Base-by-base conservation (phyloP, 2,113 vertebrate genomes). In the Alethe castanea region DNA sequence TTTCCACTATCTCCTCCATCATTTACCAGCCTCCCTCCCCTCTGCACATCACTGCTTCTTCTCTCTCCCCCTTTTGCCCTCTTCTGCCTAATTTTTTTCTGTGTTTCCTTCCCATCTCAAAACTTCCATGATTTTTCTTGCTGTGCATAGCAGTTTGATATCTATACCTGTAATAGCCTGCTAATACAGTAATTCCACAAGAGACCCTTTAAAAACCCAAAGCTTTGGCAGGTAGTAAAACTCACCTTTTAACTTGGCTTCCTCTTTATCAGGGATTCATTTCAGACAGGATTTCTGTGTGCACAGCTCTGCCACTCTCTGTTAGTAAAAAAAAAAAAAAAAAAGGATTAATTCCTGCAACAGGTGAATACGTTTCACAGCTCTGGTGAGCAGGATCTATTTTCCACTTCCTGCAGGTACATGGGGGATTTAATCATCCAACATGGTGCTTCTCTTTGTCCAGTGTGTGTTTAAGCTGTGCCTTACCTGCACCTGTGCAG, bases 221-320 rank as follows among this genome's bases (percentile, higher is more conserved):
- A 84, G 85, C 88, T 50, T 90, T 92, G 54, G 54, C 36, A 67
- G 91, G 77, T 81, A 93, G 88, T 38, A 89, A 73, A 91, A 87
- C 83, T 89, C 71, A 70, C 83, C 94, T 92, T 95, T 96, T 56
- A 95, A 81, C 86, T 74, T 81, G 33, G 33, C 71, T 92, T 74
- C 53, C 44, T 82, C 56, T 95, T 92, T 91, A 89, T 85, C 70
- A 28, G 66, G 89, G 88, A 73, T 94, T 95, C 92, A 57, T 95
- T 95, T 96, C 93, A 93, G 87, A 22, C 61, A 52, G 92, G 79
- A 93, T 92, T 95, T 92, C 92, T 14, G 2, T 33, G 52, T 59
- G 67, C 69, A 65, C 35, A 81, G 83, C 82, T 95, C 94, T 83
- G 91, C 33, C 57, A 13, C 71, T 91, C 42, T 82, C 62, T 40